Evolutionary conservation across 64 coral and sea anemone genomes (phyloP).

Genomic region (Porites australiensis): DNA sequence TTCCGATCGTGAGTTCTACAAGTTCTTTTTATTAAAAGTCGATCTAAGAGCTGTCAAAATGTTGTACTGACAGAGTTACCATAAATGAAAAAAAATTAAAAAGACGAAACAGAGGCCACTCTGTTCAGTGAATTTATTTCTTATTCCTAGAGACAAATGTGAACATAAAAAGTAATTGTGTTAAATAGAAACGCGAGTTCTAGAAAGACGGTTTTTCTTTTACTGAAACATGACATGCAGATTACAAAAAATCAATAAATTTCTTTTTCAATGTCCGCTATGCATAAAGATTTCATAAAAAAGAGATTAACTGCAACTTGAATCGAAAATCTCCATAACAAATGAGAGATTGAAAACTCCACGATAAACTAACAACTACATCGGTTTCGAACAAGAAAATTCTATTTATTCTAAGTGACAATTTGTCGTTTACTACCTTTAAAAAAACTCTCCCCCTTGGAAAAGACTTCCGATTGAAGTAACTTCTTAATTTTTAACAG

Average conservation of each 20-base stretch:
- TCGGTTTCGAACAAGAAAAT: not conserved
- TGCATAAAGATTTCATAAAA: not conserved
- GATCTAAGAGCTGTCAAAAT: not conserved
- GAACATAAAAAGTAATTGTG: no score
- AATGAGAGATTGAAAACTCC: not conserved
- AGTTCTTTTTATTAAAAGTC: not conserved
- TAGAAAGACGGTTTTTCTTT: no score
- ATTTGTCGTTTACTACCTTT: not conserved
- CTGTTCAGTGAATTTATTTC: not conserved
- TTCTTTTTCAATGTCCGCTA: not conserved
- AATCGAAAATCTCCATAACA: not conserved
- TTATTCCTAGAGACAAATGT: not conserved
- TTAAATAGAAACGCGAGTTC: not conserved
- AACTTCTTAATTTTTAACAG: no score
- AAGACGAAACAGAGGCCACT: no score
- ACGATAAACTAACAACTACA: not conserved
- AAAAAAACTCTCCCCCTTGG: no score
- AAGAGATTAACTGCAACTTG: not conserved
- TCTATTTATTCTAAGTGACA: not conserved
- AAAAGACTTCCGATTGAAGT: no score
- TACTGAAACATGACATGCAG: not conserved
- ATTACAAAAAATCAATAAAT: not conserved
- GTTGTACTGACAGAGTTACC: not conserved
- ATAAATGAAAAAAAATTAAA: not conserved
- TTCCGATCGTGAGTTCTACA: not conserved